phyloP scores from a whole-genome alignment of 2,113 vertebrate genomes.

The Actenoides hombroni region DNA sequence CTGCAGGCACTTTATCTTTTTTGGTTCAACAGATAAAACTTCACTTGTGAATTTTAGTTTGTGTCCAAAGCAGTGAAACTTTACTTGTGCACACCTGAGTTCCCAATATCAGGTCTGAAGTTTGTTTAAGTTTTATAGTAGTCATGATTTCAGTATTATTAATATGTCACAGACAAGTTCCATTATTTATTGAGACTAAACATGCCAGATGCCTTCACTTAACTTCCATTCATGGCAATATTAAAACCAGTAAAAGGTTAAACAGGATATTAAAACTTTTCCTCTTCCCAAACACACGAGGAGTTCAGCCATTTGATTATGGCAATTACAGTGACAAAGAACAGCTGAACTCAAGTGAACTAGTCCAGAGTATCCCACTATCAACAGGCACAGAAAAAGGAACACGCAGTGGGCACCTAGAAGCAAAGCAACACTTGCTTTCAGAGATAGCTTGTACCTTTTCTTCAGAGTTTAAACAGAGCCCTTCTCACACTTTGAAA shows the following conservation, averaged over 20 bases:
- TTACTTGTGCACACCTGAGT: background rate
- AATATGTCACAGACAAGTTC: background rate
- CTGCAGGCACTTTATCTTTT: background rate
- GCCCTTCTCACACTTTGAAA: background rate
- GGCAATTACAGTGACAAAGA: slow-evolving; percentile 44
- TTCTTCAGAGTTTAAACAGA: background rate
- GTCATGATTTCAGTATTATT: background rate
- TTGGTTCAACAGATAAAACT: background rate
- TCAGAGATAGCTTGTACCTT: no score
- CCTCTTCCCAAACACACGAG: slow-evolving; percentile 23
- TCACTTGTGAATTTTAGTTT: background rate
- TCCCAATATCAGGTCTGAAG: background rate
- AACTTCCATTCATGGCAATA: background rate
- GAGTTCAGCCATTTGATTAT: background rate
- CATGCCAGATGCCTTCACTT: background rate
- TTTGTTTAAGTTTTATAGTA: background rate
- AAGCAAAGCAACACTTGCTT: background rate
- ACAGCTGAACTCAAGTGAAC: background rate
- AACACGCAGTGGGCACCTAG: background rate
- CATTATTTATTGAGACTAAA: background rate
- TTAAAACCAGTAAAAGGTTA: slow-evolving; percentile 11
- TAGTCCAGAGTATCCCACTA: background rate
- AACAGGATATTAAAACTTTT: slow-evolving; percentile 59
- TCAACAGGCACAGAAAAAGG: background rate
- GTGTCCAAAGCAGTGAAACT: background rate